Conservation (phyloP, 64 coral and sea anemone species). For the Montipora efflorescens region DNA sequence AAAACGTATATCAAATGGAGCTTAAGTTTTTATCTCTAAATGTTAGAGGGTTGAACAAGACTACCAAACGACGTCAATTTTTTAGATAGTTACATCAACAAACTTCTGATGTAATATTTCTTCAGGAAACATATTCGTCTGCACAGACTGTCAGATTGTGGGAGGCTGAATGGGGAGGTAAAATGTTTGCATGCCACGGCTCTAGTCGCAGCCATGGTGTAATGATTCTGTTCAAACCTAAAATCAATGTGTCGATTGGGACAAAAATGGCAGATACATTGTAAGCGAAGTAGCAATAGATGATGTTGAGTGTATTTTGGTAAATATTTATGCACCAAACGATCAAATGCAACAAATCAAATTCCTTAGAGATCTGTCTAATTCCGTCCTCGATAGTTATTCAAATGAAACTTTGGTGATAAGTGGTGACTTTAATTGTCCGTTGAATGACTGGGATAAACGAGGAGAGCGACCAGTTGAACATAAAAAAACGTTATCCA, state of each 20-base stretch:
- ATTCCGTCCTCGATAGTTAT: not conserved
- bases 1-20: not conserved
- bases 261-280: conserved; percentile 16
- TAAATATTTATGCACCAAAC: conserved; percentile 38
- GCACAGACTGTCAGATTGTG: not conserved
- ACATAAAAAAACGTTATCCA: not conserved
- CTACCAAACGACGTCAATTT: not conserved
- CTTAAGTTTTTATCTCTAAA: not conserved
- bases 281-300: not conserved
- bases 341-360: not conserved
- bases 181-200: not conserved
- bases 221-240: conserved; percentile 39
- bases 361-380: no score
- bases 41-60: conserved; percentile 37
- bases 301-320: not conserved
- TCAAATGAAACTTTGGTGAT: not conserved
- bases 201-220: not conserved
- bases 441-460: not conserved
- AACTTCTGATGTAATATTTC: conserved; percentile 22
- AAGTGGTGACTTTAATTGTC: not conserved
- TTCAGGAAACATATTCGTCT: conserved; percentile 52
- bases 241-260: conserved; percentile 3
- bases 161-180: not conserved
- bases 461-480: not conserved
- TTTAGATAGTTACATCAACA: conserved; percentile 44